Base-by-base conservation (phyloP, 2,888 invertebrate genomes). In the Synergus laeviventris region DNA sequence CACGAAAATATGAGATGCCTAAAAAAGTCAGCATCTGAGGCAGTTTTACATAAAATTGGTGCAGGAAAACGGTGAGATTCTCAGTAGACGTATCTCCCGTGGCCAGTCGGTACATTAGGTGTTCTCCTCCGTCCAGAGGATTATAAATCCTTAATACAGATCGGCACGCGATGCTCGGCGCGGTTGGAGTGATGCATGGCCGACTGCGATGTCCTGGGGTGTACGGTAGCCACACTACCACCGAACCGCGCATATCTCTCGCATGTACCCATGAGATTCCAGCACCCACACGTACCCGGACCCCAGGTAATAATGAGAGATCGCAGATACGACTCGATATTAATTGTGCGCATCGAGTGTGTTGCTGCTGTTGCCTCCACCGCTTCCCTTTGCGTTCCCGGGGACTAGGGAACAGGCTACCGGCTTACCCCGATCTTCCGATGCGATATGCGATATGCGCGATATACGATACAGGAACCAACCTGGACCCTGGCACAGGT, bases 121-220 rank as follows among this genome's bases (percentile, higher is more conserved):
- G 84, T 80, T 80, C 84, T 81, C 62, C 78, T 78, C 82, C 84
- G 83, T 86, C 84, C 83, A 82, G 84, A 82, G 89, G 88, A 89
- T 89, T 89, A 89, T 89, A 89, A 90, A 89, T 90, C 88, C 89
- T 89, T 88, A 89, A 90, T 90, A 88, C 89, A 90, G 90, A 90
- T 90, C 90, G 90, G 90, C 90, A 91, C 90, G 90, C 90, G 90
- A 91, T 91, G 87, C 89, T 83, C 86, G 87, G 88, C 89, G 89
- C 89, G 90, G 90, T 90, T 90, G 89, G 87, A 86, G 86, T 89
- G 90, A 89, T 89, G 88, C 89, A 89, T 89, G 86, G 89, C 87
- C 87, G 86, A 86, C 86, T 82, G 84, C 83, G 88, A 86, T 89
- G 87, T 89, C 89, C 89, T 81, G 86, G 87, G 87, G 89, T 86